Percentiles rank a stretch among this genome's conserved stretches.
Conservation (phyloP, 2,113 vertebrate species). For the Ramphastos sulfuratus region DNA sequence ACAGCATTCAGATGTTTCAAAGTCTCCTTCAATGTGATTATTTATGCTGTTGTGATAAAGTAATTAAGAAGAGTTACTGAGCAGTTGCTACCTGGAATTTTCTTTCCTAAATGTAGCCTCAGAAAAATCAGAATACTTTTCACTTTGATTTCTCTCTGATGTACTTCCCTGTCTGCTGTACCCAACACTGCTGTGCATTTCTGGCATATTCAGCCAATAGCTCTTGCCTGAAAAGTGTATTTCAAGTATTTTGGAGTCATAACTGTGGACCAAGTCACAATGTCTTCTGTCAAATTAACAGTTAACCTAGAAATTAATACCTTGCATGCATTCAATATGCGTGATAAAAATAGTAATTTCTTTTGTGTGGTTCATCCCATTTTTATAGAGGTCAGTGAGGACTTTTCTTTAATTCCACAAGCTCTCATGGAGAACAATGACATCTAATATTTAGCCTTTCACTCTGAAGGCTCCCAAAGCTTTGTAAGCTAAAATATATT, state of each 20-base stretch:
- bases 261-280: not conserved
- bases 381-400: not conserved
- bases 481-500: not conserved
- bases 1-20: not conserved
- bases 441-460: not conserved
- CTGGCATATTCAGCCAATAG: not conserved
- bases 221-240: not conserved
- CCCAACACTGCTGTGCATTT: not conserved
- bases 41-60: not conserved
- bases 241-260: not conserved
- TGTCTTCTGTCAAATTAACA: not conserved
- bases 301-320: not conserved
- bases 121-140: not conserved
- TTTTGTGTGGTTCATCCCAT: not conserved
- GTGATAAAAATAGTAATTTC: not conserved
- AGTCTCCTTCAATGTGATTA: not conserved
- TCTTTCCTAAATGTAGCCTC: not conserved
- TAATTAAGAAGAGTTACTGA: constrained; percentile 2
- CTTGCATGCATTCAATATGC: not conserved
- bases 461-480: not conserved
- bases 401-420: not conserved
- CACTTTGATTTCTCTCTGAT: not conserved
- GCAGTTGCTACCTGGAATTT: not conserved
- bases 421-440: not conserved
- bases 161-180: not conserved